phyloP scores from a whole-genome alignment of 2,888 invertebrate species.

The Scaptomyza flava region DNA sequence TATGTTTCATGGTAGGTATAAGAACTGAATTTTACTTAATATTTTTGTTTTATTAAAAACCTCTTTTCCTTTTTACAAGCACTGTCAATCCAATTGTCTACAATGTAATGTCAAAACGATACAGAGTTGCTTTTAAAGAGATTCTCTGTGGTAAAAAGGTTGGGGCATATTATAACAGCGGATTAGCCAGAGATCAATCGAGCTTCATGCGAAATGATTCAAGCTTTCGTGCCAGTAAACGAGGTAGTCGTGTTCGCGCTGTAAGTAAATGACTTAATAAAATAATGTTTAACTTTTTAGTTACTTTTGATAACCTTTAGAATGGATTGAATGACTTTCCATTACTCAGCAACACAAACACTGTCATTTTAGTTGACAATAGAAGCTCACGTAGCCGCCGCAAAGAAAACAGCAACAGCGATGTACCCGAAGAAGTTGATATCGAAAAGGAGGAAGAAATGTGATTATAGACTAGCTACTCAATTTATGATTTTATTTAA shows the following conservation, averaged over 20 bases:
- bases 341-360: conserved; percentile 75
- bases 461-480: conserved; percentile 68
- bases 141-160: conserved; percentile 88
- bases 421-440: conserved; percentile 73
- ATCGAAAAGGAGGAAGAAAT: conserved; percentile 82
- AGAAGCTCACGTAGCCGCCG: conserved; percentile 73
- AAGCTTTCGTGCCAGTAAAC: conserved; percentile 85
- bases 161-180: conserved; percentile 84
- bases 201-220: conserved; percentile 87
- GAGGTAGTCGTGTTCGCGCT: conserved; percentile 73
- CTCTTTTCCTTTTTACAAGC: conserved; percentile 81
- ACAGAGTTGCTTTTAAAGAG: conserved; percentile 91
- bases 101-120: conserved; percentile 92
- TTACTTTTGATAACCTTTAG: conserved; percentile 37
- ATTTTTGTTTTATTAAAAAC: background rate
- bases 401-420: conserved; percentile 64
- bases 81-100: conserved; percentile 95
- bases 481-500: background rate
- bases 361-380: conserved; percentile 82
- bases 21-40: background rate
- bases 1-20: conserved; percentile 87
- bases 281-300: background rate
- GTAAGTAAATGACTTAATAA: conserved; percentile 34
- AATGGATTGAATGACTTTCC: conserved; percentile 62
- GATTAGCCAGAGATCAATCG: conserved; percentile 86